These are phyloP conservation scores for Sceliomorpha sp. DNA, from an alignment of 2,888 invertebrate genomes.

Conservation along the genomic window DNA sequence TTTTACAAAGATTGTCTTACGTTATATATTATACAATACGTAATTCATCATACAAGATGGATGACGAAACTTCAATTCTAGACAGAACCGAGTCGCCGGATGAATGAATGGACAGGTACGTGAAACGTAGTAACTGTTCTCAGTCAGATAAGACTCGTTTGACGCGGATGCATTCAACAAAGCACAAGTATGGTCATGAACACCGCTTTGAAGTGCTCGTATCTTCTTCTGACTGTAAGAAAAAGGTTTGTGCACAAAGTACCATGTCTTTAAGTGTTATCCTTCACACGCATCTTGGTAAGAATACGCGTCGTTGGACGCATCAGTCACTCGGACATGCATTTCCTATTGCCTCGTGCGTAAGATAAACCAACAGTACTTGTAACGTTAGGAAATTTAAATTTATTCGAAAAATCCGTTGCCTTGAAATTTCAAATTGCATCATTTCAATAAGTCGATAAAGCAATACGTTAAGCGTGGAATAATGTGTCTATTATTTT, in stretches of 20 bases:
- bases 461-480: no score
- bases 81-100: conserved; percentile 33
- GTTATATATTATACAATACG: background rate
- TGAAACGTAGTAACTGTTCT: conserved; percentile 55
- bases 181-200: conserved; percentile 56
- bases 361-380: conserved; percentile 26
- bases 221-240: conserved; percentile 42
- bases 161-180: conserved; percentile 51
- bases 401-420: no score
- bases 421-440: no score
- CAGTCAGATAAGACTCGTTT: conserved; percentile 56
- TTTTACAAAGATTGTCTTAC: no score
- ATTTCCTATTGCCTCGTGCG: conserved; percentile 34
- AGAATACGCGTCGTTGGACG: conserved; percentile 42
- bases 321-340: conserved; percentile 45
- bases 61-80: conserved; percentile 46
- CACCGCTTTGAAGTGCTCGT: conserved; percentile 56
- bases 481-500: no score
- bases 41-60: conserved; percentile 27
- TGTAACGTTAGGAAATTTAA: no score
- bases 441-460: no score
- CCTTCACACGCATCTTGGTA: conserved; percentile 49
- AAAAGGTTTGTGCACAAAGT: conserved; percentile 46
- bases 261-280: conserved; percentile 52
- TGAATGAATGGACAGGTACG: conserved; percentile 55